phyloP scores from a whole-genome alignment of 2,888 invertebrate genomes.

The Ferdinandea cuprea region DNA sequence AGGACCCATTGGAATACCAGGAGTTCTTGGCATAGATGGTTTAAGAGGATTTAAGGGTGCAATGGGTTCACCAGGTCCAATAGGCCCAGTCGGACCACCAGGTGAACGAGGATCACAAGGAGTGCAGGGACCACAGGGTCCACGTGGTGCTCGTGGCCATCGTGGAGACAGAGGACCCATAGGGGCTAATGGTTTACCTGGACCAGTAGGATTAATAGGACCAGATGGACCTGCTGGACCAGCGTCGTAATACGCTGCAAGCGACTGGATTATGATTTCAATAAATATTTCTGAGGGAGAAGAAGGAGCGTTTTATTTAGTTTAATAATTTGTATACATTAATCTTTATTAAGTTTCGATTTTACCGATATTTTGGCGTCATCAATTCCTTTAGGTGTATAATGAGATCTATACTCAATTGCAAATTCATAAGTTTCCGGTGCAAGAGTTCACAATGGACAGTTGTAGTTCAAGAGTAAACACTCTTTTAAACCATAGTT shows the following conservation, averaged over 20 bases:
- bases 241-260: background rate
- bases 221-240: background rate
- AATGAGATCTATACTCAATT: too few species aligned
- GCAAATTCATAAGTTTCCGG: too few species aligned
- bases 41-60: background rate
- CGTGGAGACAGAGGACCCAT: constrained; percentile 30
- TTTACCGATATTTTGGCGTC: too few species aligned
- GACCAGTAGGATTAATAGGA: background rate
- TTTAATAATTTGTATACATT: too few species aligned
- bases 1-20: background rate
- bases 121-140: background rate
- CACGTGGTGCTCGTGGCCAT: constrained; percentile 3
- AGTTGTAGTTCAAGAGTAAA: too few species aligned
- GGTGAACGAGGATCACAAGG: background rate
- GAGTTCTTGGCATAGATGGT: background rate
- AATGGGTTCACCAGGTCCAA: background rate
- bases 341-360: too few species aligned
- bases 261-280: too few species aligned
- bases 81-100: background rate
- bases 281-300: too few species aligned
- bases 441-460: too few species aligned
- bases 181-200: background rate
- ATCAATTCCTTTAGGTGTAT: too few species aligned
- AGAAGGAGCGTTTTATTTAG: too few species aligned
- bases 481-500: too few species aligned